Evolutionary conservation across 2,888 invertebrate genomes (phyloP), one percentile per base, ranked within the genome.

Genomic region (Megastigmus dorsalis): DNA sequence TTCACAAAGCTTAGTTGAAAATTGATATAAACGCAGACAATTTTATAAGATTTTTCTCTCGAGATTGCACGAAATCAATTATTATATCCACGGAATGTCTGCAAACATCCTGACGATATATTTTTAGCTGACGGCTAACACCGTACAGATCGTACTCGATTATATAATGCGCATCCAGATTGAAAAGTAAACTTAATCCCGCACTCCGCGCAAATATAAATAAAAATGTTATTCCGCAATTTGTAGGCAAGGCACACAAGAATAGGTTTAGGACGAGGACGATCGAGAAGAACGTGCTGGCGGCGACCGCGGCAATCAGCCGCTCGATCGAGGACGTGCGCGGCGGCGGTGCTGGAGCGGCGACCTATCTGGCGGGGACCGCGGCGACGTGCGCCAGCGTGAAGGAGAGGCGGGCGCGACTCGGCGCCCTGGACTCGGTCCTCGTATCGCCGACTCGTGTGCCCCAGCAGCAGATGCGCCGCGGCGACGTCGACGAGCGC

Each of bases 341-440:
- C 66, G 77, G 76, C 59, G 4, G 50, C 23, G 82, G n/a, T n/a
- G n/a, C n/a, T n/a, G 15, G 15, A 2, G 26, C 55, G 6, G 5
- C 43, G 26, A 36, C 33, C n/a, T n/a, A n/a, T n/a, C n/a, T n/a
- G n/a, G n/a, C n/a, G n/a, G n/a, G n/a, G n/a, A n/a, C n/a, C n/a
- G 30, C 15, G 10, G 28, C 36, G 18, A 26, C 52, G 36, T n/a
- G n/a, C n/a, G n/a, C n/a, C 7, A 82, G 77, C 57, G 85, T 83
- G 15, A 82, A 84, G 63, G 86, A 84, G 77, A 86, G 83, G 79
- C 82, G 83, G 79, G 85, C 82, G 77, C 82, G 85, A 78, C 83
- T 93, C 75, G 93, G 94, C 75, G 91, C 92, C 52, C 90, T 95
- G 75, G 94, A 95, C 89, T 89, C 90, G 62, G 90, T 93, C 82